Evolutionary conservation across 1,140 invertebrate genomes (phyloP).

Genomic region (Laupala kohalensis): DNA sequence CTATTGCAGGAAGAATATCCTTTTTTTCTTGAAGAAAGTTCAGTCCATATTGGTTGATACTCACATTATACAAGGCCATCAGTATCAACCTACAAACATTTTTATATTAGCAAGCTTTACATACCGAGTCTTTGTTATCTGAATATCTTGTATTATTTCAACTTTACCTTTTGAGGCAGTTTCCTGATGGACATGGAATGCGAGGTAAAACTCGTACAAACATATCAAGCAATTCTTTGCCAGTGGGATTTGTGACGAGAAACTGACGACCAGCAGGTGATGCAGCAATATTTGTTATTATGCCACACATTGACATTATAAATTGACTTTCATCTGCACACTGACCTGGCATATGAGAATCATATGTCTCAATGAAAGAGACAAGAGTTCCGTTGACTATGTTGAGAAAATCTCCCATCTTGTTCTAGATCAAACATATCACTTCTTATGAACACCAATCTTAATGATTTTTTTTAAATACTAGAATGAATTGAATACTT

Average conservation of each 20-base stretch:
- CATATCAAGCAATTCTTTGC: slow-evolving; percentile 25
- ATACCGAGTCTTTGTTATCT: neutral
- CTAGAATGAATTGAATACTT: too few relatives aligned
- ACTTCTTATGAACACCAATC: too few relatives aligned
- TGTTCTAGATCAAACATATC: too few relatives aligned
- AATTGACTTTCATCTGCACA: slow-evolving; percentile 28
- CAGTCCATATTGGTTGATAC: slow-evolving; percentile 25
- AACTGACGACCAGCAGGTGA: slow-evolving; percentile 27
- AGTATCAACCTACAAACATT: slow-evolving; percentile 25
- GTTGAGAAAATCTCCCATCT: slow-evolving; percentile 27
- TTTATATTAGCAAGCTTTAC: neutral
- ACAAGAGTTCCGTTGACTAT: slow-evolving; percentile 27
- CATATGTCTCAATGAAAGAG: slow-evolving; percentile 29
- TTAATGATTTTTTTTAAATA: too few relatives aligned
- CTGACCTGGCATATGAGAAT: slow-evolving; percentile 21
- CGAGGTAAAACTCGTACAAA: slow-evolving; percentile 22
- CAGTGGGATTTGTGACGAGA: slow-evolving; percentile 25
- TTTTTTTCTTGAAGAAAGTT: slow-evolving; percentile 22
- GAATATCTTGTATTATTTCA: neutral
- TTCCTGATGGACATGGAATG: slow-evolving; percentile 22
- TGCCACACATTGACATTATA: slow-evolving; percentile 28
- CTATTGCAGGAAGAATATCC: slow-evolving; percentile 18
- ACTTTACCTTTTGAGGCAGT: slow-evolving; percentile 20
- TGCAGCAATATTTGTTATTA: slow-evolving; percentile 29
- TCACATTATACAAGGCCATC: slow-evolving; percentile 29